A percentile compares a stretch with the other conserved stretches of the same genome.
Evolutionary conservation across 2,888 invertebrate genomes (phyloP).

Genomic region (Oscheius sp.): DNA sequence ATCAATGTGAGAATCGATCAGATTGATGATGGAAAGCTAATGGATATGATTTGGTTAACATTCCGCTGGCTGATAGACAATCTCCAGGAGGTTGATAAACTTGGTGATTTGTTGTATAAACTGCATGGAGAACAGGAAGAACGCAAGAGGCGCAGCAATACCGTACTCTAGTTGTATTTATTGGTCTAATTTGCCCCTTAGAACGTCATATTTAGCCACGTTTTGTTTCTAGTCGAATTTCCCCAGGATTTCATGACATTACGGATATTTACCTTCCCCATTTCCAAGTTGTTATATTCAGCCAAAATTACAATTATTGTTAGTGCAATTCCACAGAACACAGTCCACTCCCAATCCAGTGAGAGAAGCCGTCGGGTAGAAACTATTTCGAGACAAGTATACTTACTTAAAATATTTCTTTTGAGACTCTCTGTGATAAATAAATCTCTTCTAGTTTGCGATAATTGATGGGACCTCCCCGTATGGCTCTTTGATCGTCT

Average conservation of each 20-base stretch:
- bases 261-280: slow-evolving; percentile 8
- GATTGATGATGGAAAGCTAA: slow-evolving; percentile 63
- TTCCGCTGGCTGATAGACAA: slow-evolving; percentile 57
- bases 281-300: not conserved
- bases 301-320: not conserved
- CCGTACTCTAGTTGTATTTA: slow-evolving; percentile 40
- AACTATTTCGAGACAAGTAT: too few species aligned
- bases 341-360: not conserved
- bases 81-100: slow-evolving; percentile 49
- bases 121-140: slow-evolving; percentile 47
- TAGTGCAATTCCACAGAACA: slow-evolving; percentile 5
- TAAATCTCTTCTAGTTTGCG: too few species aligned
- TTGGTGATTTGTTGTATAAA: slow-evolving; percentile 53
- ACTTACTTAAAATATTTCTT: too few species aligned
- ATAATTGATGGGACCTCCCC: too few species aligned
- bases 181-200: not conserved
- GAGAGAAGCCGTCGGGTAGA: not conserved
- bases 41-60: slow-evolving; percentile 66
- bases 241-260: slow-evolving; percentile 5
- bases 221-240: not conserved
- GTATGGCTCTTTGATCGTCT: too few species aligned
- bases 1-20: slow-evolving; percentile 64
- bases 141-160: slow-evolving; percentile 53
- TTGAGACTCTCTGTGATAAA: too few species aligned
- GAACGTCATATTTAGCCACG: slow-evolving; percentile 10